Percentiles rank a stretch among this genome's conserved stretches.
phyloP scores from a whole-genome alignment of 2,113 vertebrate genomes.

The Orientallactaga bullata region DNA sequence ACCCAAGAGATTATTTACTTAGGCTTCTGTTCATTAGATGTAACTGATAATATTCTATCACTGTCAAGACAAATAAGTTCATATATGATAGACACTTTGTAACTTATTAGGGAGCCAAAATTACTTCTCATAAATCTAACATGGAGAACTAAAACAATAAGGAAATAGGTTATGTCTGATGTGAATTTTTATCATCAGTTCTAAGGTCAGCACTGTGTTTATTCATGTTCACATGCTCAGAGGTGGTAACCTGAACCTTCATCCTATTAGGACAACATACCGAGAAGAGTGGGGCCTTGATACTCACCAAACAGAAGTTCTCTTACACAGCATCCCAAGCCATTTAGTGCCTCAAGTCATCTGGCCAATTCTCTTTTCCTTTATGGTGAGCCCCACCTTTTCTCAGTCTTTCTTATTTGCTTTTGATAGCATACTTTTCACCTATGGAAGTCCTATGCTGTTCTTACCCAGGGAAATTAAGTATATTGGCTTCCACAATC shows the following conservation, averaged over 20 bases:
- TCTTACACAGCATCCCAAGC: not conserved
- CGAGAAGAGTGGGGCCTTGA: not conserved
- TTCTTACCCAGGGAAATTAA: too few relatives aligned
- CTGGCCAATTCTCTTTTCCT: not conserved
- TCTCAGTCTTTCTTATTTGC: too few relatives aligned
- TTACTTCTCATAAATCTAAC: not conserved
- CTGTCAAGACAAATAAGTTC: not conserved
- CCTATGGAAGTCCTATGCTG: too few relatives aligned
- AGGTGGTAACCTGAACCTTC: not conserved
- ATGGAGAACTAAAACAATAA: not conserved
- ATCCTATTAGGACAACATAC: not conserved
- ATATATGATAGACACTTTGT: not conserved
- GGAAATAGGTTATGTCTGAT: not conserved
- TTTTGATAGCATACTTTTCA: too few relatives aligned
- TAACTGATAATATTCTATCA: not conserved
- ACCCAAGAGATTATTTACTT: not conserved
- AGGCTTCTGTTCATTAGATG: not conserved
- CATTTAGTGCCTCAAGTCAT: not conserved
- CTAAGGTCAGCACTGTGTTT: not conserved
- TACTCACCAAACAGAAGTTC: not conserved
- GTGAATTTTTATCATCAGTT: not conserved
- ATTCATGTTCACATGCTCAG: not conserved
- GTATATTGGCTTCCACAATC: too few relatives aligned
- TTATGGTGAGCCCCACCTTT: too few relatives aligned
- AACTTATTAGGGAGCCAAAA: not conserved